Conservation (phyloP, 2,888 invertebrate genomes). For the Ophion ellenae region DNA sequence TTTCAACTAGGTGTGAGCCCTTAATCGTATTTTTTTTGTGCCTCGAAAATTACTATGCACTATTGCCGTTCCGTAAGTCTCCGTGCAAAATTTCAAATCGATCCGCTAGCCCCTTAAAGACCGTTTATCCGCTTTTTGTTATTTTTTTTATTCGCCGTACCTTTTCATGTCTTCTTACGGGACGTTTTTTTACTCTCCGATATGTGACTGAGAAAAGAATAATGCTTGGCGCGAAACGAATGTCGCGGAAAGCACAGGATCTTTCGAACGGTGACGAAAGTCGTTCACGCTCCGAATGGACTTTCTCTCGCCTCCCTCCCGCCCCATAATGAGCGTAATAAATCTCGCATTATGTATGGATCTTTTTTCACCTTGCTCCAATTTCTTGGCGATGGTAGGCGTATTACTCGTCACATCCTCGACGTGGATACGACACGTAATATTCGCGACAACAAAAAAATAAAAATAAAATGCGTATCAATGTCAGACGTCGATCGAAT, state of each 20-base stretch:
- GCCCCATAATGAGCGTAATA: neutral
- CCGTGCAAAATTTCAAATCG: neutral
- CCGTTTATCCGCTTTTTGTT: neutral
- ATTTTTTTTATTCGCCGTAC: neutral
- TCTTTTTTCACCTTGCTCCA: conserved; percentile 31
- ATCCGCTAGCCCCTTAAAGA: neutral
- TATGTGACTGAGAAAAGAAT: neutral
- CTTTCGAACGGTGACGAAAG: neutral
- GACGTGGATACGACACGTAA: conserved; percentile 17
- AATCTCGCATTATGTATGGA: conserved; percentile 21
- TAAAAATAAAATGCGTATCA: neutral
- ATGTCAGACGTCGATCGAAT: neutral
- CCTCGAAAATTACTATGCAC: no score
- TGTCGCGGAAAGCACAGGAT: neutral
- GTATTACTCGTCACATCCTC: conserved; percentile 8
- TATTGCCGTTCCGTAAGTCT: neutral
- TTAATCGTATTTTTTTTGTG: no score
- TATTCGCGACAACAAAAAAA: neutral
- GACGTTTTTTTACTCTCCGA: neutral
- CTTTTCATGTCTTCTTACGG: neutral
- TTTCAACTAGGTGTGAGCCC: no score
- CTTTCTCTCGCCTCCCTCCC: neutral
- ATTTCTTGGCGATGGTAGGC: conserved; percentile 27
- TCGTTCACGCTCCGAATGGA: neutral
- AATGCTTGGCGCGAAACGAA: neutral